Evolutionary conservation across 2,113 vertebrate species (phyloP), one percentile per base, ranked within the genome.

Genomic region (Marmota flaviventris): DNA sequence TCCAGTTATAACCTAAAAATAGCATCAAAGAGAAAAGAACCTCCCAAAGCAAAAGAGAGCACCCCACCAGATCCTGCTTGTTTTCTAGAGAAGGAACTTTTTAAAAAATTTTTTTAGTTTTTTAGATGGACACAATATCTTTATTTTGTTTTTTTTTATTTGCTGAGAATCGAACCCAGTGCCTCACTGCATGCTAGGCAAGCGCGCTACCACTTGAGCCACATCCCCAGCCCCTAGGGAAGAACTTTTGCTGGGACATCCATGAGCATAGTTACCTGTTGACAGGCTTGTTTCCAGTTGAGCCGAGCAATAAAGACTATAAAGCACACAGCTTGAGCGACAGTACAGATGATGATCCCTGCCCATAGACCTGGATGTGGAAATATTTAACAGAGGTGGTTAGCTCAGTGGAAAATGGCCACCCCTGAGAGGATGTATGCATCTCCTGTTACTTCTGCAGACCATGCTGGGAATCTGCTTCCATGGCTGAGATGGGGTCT

Each of bases 281-380:
- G 98, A 16, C 99, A 99, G 37, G 99, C 99, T 77, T 93, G 99
- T 90, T 98, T 98, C 99, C 99, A 99, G 69, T 99, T 98, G 48
- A 99, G 98, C 14, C 94, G 98, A 70, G 99, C 96, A 94, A 99
- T 99, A 69, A 99, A 98, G 63, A 88, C 67, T 0, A 98, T 97
- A 96, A 99, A 99, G 90, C 99, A 99, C 56, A 95, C 73, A 3
- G 98, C 98, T 78, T 99, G 99, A 25, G 99, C 67, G 12, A 97
- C 63, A 4, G 98, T 96, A 67, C 98, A 99, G 89, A 99, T 45
- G 10, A 99, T 97, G 51, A 99, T 98, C 22, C 99, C 99, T 1
- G 99, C 94, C 99, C 99, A 99, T 92, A 99, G 99, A 75, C 99
- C 99, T 99, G 97, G 18, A 94, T 6, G 4, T 22, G 45, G 39